A percentile compares a stretch with the other conserved stretches of the same genome.
These are phyloP conservation scores for Carassius auratus DNA, from an alignment of 2,113 vertebrate genomes.

Conservation along the genomic window DNA sequence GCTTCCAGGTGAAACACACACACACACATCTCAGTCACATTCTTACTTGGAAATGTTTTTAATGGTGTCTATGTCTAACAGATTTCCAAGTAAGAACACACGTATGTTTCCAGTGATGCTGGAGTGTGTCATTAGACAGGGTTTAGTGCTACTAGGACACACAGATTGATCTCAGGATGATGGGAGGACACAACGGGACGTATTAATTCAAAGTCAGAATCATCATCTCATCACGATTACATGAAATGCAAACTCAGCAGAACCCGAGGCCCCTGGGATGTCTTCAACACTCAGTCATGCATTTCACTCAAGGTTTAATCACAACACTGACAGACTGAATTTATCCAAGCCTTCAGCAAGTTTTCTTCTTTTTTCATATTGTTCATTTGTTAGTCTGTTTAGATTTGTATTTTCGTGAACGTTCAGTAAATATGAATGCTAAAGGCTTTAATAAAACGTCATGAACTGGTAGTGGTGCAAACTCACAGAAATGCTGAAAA, in stretches of 20 bases:
- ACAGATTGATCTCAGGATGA: conserved; percentile 43
- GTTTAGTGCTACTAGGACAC: conserved; percentile 30
- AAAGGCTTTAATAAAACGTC: conserved; percentile 35
- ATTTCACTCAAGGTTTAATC: conserved; percentile 43
- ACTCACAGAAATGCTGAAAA: conserved; percentile 36
- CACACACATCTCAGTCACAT: conserved; percentile 3
- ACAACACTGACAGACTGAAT: conserved; percentile 26
- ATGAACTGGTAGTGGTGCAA: conserved; percentile 49
- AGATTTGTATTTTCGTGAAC: background rate
- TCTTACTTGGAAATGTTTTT: conserved; percentile 10
- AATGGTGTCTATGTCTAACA: background rate
- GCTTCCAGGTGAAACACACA: conserved; percentile 31
- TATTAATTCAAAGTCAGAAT: conserved; percentile 52
- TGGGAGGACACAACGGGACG: background rate
- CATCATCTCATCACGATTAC: conserved; percentile 22
- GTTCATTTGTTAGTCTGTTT: background rate
- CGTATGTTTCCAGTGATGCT: background rate
- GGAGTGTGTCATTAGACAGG: conserved; percentile 12
- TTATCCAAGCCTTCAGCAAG: conserved; percentile 24
- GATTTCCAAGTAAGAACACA: conserved; percentile 34
- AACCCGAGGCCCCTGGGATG: conserved; percentile 26
- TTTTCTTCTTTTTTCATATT: background rate
- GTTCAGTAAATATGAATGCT: conserved; percentile 30
- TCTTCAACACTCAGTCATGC: conserved; percentile 33
- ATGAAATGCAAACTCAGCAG: conserved; percentile 41